Evolutionary conservation across 2,113 vertebrate species (phyloP), one percentile per base, ranked within the genome.

Genomic region (Corythoichthys intestinalis): DNA sequence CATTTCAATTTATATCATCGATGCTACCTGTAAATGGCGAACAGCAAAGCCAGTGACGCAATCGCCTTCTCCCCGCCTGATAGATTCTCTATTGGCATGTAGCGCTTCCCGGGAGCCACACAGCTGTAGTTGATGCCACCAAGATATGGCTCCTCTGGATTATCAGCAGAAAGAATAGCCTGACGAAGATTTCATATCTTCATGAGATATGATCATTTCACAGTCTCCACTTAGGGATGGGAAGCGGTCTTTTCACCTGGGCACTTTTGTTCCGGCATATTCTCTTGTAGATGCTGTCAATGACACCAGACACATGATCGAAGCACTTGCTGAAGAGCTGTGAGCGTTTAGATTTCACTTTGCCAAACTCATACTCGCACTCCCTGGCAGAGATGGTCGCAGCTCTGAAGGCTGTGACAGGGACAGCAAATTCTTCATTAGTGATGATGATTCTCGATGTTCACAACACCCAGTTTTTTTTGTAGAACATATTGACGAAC

Each of bases 31-130:
- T 99, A 94, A 61, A 98, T 86, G 4, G 96, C 96, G n/a, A 99
- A 97, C 61, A 99, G 70, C 34, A 99, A 92, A 2, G 96, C 95
- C 77, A 99, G 79, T 2, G 96, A 94, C 0, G 97, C 97, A 60
- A 99, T 92, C 2, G 94, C 91, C 75, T 94, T 99, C 52, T 99
- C 97, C 67, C 97, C 97, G 52, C 97, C 97, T 0, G 97, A 99
- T 73, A 99, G 79, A 64, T 95, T 93, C 83, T 98, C 96, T 96
- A 98, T 98, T 0, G 96, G 93, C 96, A 98, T 96, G 71, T 95
- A 99, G 58, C 95, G 93, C 68, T 99, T 99, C 48, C 96, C 97
- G 0, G 96, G 96, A 8, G 94, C 96, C 76, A 98, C 93, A 0
- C 97, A 99, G 81, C 94, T 96, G 71, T 97, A 99, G 85, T 85